phyloP scores from a whole-genome alignment of 2,113 vertebrate genomes.

The Boleophthalmus pectinirostris region DNA sequence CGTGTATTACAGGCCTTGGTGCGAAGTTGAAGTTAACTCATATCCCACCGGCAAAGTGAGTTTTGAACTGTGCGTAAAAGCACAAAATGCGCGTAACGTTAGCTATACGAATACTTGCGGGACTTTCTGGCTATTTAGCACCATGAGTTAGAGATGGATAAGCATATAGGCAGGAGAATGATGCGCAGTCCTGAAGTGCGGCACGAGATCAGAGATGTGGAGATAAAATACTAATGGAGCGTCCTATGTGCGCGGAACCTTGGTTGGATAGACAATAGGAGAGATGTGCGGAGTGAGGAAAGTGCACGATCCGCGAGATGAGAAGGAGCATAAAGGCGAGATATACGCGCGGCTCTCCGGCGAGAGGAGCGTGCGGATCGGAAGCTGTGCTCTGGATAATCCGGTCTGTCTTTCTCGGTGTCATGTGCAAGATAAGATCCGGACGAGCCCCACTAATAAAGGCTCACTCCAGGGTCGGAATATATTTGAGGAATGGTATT shows the following conservation, averaged over 20 bases:
- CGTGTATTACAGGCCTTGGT: slow-evolving; percentile 22
- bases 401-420: slow-evolving; percentile 42
- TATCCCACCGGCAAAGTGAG: slow-evolving; percentile 48
- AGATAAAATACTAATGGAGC: background rate
- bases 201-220: slow-evolving; percentile 24
- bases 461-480: slow-evolving; percentile 72
- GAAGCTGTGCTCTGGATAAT: slow-evolving; percentile 52
- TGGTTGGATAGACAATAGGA: slow-evolving; percentile 81
- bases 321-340: slow-evolving; percentile 52
- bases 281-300: slow-evolving; percentile 60
- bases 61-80: slow-evolving; percentile 15
- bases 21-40: slow-evolving; percentile 65
- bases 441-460: slow-evolving; percentile 73
- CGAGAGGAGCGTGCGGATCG: slow-evolving; percentile 48
- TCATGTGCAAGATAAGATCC: slow-evolving; percentile 72
- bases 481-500: slow-evolving; percentile 78
- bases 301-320: slow-evolving; percentile 65
- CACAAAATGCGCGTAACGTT: background rate
- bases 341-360: slow-evolving; percentile 43
- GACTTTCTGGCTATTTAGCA: background rate
- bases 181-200: slow-evolving; percentile 3
- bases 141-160: background rate
- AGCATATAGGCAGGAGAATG: background rate
- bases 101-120: background rate
- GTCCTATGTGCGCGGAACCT: slow-evolving; percentile 18